Percentiles rank a stretch among this genome's conserved stretches.
These are phyloP conservation scores for Mythimna impura DNA, from an alignment of 2,888 invertebrate species.

Conservation along the genomic window DNA sequence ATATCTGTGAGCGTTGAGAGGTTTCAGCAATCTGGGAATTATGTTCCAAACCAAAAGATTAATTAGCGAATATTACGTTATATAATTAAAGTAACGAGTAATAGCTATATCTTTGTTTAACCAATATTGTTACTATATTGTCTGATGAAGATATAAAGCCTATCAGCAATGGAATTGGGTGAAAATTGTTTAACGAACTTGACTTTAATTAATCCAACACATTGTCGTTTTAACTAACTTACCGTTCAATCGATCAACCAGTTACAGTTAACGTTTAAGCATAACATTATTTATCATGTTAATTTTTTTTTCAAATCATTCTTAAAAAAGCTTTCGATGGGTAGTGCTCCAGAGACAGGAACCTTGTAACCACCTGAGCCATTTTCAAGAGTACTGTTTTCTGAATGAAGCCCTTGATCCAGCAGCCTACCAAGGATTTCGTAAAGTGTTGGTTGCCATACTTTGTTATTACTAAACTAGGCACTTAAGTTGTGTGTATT, in stretches of 20 bases:
- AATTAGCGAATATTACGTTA: constrained; percentile 32
- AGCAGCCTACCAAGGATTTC: not conserved
- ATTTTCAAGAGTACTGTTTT: no score
- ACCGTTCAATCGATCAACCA: not conserved
- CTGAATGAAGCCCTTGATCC: no score
- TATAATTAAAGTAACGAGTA: constrained; percentile 13
- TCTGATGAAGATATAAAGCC: constrained; percentile 12
- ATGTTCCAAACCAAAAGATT: constrained; percentile 26
- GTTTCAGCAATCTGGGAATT: constrained; percentile 9
- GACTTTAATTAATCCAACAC: constrained; percentile 25
- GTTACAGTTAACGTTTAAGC: not conserved
- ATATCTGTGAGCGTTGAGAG: constrained; percentile 28
- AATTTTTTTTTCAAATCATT: no score
- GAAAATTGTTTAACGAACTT: constrained; percentile 29
- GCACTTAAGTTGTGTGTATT: not conserved
- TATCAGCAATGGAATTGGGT: not conserved
- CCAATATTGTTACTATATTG: constrained; percentile 29
- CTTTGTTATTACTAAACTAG: no score
- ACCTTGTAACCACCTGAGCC: no score
- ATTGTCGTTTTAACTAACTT: constrained; percentile 3
- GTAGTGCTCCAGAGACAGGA: no score
- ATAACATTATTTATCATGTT: not conserved
- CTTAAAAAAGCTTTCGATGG: no score
- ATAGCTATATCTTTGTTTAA: constrained; percentile 18
- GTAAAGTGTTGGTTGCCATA: no score